Base-by-base conservation (phyloP, 2,888 invertebrate genomes). In the Stegana nigrithorax region DNA sequence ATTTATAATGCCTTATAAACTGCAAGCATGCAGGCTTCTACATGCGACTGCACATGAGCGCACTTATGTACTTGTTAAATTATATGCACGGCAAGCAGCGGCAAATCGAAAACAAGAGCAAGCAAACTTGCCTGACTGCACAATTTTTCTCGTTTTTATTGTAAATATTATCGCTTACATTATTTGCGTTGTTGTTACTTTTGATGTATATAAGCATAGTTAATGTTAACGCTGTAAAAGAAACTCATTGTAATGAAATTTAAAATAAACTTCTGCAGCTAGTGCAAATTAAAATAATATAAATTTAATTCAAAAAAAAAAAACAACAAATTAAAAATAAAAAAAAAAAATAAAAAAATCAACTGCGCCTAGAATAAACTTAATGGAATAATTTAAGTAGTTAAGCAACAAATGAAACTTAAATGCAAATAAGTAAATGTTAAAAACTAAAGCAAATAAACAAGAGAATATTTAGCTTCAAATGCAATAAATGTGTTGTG, bases 291-390 rank as follows among this genome's bases (percentile, higher is more conserved):
- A 36, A 36, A 36, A 36, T n/a, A 36, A 36, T 29, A 29, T 29
- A 29, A 29, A 29, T 29, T 29, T 7, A 29, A 29, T 29, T 29
- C 6, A 36, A 36, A 36, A 36, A 36, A 36, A 6, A 5, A 5
- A 8, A 36, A 36, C 4, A 36, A 5, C 4, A 47, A 36, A 47
- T 36, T 29, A 47, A 47, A 27, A 45, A 21, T 12, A 29, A 21
- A 60, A 72, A 75, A 72, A 76, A 68, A 76, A 77, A 70, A 74
- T 74, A 72, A 72, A 64, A 58, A 65, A 65, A 53, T 26, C 66
- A 66, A 27, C 63, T 68, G 69, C 71, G 68, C 72, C 75, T 76
- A 72, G 74, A 68, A 71, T 74, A 71, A 72, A 68, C 66, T 68
- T 39, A 68, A 75, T 69, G 64, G 68, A 72, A 63, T 66, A 53